Evolutionary conservation across 2,888 invertebrate genomes (phyloP), one percentile per base, ranked within the genome.

Genomic region (Sabellastarte sp.): DNA sequence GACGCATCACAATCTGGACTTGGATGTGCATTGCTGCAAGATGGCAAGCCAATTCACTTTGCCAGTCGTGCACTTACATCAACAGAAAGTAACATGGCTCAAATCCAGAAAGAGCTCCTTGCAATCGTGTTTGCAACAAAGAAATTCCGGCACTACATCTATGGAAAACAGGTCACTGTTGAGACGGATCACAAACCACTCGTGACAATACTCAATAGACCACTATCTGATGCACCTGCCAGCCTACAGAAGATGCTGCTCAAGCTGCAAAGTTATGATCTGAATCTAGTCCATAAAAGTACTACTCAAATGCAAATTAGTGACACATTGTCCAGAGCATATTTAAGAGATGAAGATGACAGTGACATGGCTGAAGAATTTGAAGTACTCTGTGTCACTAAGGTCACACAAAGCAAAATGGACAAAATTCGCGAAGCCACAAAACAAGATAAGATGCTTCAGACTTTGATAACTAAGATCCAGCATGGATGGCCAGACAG

Each of bases 1-100:
- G 73, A 76, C 57, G 71, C 74, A 15, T 68, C 67, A 29, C 66
- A 69, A 20, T 63, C 72, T 60, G 73, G 74, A 3, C 28, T 74
- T 2, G 74, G 72, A 2, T 63, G 70, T 50, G 70, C 66, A 0
- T 20, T 72, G 5, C 24, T 68, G 2, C 70, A 73, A 51, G 61
- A 69, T 24, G 65, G 66, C 33, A 59, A 59, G 57, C 65, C 68
- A 1, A 52, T 72, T 5, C 69, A 67, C 2, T 73, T 55, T 61
- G 50, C 57, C 4, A 57, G 57, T 55, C 53, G 69, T 51, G 53
- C 64, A 5, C 63, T 62, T 4, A 63, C 61, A 15, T 59, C 65
- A 20, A 60, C 65, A 1, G 69, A 71, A 57, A 62, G 2, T 15
- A n/a, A 58, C 28, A 69, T 66, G 51, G 70, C 68, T 1, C 68